These are phyloP conservation scores for Bubo scandiacus DNA, from an alignment of 2,113 vertebrate genomes.

Conservation along the genomic window DNA sequence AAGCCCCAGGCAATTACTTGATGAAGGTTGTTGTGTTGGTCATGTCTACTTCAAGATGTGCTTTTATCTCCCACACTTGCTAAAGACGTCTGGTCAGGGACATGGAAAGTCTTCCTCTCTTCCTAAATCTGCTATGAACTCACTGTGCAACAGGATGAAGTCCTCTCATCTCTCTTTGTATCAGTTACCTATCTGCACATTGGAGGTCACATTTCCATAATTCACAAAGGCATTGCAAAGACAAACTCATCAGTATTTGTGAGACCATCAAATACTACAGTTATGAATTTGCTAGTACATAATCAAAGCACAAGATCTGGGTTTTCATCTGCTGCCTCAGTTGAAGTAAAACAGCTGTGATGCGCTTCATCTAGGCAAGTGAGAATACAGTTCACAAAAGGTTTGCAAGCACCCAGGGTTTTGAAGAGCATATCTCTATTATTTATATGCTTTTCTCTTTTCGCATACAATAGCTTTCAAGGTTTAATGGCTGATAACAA, in stretches of 20 bases:
- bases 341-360: neutral
- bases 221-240: neutral
- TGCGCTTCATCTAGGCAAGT: neutral
- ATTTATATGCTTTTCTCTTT: neutral
- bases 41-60: neutral
- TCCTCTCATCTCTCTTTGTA: neutral
- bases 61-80: neutral
- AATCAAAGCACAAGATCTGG: neutral
- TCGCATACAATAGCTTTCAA: neutral
- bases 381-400: neutral
- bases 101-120: neutral
- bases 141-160: too few relatives aligned
- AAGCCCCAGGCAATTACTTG: neutral
- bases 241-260: neutral
- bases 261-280: neutral
- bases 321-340: neutral
- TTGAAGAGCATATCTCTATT: neutral
- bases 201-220: neutral
- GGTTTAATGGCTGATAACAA: conserved; percentile 11
- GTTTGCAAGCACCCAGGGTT: neutral
- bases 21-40: neutral
- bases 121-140: neutral
- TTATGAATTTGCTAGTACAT: neutral
- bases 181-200: neutral
- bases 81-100: neutral